Conservation (phyloP, 2,113 vertebrate genomes). For the Hippocampus barbouri region DNA sequence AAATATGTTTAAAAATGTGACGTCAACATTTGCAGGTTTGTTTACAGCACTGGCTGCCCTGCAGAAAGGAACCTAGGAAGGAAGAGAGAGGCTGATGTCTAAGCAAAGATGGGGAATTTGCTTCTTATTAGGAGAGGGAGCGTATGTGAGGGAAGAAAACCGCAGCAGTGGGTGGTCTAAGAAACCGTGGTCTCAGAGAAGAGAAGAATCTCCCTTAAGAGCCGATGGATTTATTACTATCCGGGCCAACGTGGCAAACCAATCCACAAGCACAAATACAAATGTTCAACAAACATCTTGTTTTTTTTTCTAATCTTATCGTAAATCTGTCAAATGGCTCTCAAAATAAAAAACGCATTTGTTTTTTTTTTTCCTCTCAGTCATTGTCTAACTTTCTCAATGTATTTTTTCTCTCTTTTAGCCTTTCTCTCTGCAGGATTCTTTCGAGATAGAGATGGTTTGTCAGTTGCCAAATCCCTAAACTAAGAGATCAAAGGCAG, state of each 20-base stretch:
- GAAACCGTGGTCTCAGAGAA: conserved; percentile 46
- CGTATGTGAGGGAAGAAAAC: conserved; percentile 42
- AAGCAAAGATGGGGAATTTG: conserved; percentile 57
- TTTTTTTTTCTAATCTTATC: conserved; percentile 40
- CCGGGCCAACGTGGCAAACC: conserved; percentile 48
- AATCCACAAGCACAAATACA: conserved; percentile 41
- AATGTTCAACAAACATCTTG: conserved; percentile 41
- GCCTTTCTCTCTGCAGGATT: conserved; percentile 50
- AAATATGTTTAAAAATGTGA: conserved; percentile 43
- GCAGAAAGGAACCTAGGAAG: conserved; percentile 33
- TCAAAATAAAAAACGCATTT: conserved; percentile 24
- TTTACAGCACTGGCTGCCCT: conserved; percentile 48
- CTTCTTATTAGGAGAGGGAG: conserved; percentile 55
- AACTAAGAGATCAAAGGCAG: conserved; percentile 65
- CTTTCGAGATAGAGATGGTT: conserved; percentile 60
- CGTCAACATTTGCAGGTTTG: conserved; percentile 48
- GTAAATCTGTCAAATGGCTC: conserved; percentile 34
- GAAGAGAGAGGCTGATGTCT: conserved; percentile 35
- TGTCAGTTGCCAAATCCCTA: conserved; percentile 70
- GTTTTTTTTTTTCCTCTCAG: conserved; percentile 14
- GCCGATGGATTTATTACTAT: conserved; percentile 58
- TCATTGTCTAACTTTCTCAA: conserved; percentile 20
- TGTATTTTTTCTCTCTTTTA: conserved; percentile 37
- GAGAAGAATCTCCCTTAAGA: conserved; percentile 66
- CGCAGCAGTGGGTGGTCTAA: conserved; percentile 66